Percentiles rank a stretch among this genome's conserved stretches.
Conservation (phyloP, 2,797 vertebrate species). For the Psittacula echo region DNA sequence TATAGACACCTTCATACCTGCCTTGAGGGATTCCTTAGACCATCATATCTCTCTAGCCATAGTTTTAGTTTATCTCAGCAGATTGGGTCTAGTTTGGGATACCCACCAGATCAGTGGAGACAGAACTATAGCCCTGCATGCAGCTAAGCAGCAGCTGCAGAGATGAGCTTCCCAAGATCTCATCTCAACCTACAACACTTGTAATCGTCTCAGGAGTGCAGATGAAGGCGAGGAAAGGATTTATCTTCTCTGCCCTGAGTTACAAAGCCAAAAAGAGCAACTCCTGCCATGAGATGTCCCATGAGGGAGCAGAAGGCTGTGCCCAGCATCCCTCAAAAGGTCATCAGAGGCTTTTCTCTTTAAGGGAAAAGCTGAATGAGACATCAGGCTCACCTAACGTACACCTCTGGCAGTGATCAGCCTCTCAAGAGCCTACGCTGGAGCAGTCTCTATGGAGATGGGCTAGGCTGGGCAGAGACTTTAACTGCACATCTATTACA, state of each 20-base stretch:
- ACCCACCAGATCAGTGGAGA: background rate
- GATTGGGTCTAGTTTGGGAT: accelerated
- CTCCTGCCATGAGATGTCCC: background rate
- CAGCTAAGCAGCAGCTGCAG: background rate
- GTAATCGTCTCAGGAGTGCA: background rate
- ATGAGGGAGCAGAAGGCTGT: background rate
- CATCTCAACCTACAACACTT: background rate
- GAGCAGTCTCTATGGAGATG: background rate
- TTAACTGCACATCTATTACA: background rate
- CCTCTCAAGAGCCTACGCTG: background rate
- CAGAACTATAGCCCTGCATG: background rate
- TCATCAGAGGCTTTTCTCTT: background rate
- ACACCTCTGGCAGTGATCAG: background rate
- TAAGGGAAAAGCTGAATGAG: background rate
- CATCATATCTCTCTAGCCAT: background rate
- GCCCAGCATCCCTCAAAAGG: background rate
- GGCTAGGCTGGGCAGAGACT: background rate
- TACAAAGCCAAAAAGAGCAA: background rate
- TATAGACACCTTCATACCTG: background rate
- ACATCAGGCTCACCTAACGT: background rate
- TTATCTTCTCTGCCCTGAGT: background rate
- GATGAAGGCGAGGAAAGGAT: background rate
- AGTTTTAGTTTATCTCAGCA: background rate
- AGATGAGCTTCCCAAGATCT: background rate
- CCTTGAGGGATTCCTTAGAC: background rate